Percentiles rank a stretch among this genome's conserved stretches.
These are phyloP conservation scores for Planococcus citri DNA, from an alignment of 1,140 invertebrate genomes.

Conservation along the genomic window DNA sequence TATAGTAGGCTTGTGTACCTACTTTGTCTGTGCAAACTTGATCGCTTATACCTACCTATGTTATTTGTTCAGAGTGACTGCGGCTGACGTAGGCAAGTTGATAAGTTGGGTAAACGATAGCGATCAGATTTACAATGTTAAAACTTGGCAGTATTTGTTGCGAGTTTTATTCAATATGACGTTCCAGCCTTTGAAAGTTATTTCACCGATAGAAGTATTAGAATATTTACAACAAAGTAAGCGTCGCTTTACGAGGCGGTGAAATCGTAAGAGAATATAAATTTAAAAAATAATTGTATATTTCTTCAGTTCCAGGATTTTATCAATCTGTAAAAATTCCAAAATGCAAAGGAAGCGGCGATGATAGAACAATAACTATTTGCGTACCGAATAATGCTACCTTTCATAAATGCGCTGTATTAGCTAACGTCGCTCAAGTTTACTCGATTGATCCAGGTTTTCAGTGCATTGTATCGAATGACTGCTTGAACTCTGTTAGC, in stretches of 20 bases:
- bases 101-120: conserved; percentile 18
- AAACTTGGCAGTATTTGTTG: conserved; percentile 11
- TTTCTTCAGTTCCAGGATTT: conserved; percentile 41
- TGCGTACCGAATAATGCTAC: conserved; percentile 41
- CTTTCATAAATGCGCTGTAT: conserved; percentile 57
- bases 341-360: conserved; percentile 43
- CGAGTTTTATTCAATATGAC: conserved; percentile 9
- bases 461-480: conserved; percentile 45
- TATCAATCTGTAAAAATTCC: conserved; percentile 45
- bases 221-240: conserved; percentile 13
- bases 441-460: conserved; percentile 60
- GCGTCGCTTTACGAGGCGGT: too few relatives aligned
- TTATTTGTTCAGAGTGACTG: neutral
- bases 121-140: neutral
- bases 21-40: too few relatives aligned
- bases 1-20: too few relatives aligned
- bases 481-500: conserved; percentile 52
- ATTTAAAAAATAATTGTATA: too few relatives aligned
- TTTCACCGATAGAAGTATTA: neutral
- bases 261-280: too few relatives aligned
- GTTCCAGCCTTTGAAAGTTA: conserved; percentile 13
- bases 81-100: conserved; percentile 11
- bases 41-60: too few relatives aligned
- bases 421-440: conserved; percentile 51
- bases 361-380: conserved; percentile 30